These are phyloP conservation scores for Mizuhopecten yessoensis DNA, from an alignment of 1,140 invertebrate genomes.

Conservation along the genomic window DNA sequence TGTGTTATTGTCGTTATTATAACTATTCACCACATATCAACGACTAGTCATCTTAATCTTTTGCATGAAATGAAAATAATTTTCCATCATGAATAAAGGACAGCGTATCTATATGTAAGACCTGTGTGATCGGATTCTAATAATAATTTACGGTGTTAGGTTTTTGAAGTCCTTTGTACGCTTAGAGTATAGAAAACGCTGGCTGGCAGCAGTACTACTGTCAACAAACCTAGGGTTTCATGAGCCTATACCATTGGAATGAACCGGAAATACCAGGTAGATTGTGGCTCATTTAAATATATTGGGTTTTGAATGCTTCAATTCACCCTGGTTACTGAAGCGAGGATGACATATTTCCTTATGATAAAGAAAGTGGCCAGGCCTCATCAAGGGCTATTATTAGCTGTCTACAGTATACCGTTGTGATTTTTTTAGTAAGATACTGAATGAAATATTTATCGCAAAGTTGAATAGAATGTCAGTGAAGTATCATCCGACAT, in stretches of 20 bases:
- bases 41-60: not conserved
- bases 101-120: not conserved
- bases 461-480: not conserved
- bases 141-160: not conserved
- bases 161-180: constrained; percentile 11
- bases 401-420: not conserved
- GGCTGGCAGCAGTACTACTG: not conserved
- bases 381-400: not conserved
- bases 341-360: not conserved
- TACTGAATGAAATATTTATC: not conserved
- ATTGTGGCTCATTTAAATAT: constrained; percentile 5
- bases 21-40: not conserved
- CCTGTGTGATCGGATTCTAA: not conserved
- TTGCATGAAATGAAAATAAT: not conserved
- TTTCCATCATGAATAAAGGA: not conserved
- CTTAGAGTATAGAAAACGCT: not conserved
- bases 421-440: not conserved
- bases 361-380: not conserved
- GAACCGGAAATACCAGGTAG: constrained; percentile 11
- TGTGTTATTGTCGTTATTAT: not conserved
- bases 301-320: not conserved
- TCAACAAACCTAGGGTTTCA: not conserved
- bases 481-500: not conserved
- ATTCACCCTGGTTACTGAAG: constrained; percentile 18
- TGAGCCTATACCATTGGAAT: constrained; percentile 12